Evolutionary conservation across 2,888 invertebrate genomes (phyloP).

Genomic region (Drosophila dives): DNA sequence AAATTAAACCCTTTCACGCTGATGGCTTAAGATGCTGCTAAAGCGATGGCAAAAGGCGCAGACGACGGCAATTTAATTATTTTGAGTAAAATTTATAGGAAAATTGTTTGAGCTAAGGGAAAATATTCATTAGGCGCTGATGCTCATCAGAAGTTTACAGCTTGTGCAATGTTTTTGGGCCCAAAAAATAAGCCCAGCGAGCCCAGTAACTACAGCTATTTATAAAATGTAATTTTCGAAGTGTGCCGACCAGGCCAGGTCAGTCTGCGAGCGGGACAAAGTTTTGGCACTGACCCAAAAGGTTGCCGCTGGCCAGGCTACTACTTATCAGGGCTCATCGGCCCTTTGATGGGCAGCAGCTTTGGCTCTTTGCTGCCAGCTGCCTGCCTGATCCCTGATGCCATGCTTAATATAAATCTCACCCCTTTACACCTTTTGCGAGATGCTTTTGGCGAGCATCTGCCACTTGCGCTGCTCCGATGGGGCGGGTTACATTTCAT

Average conservation of each 20-base stretch:
- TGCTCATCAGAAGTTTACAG: constrained; percentile 76
- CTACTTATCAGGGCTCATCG: constrained; percentile 57
- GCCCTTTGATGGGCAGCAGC: constrained; percentile 52
- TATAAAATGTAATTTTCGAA: constrained; percentile 58
- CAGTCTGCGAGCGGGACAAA: constrained; percentile 40
- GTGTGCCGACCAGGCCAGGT: constrained; percentile 14
- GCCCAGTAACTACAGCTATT: constrained; percentile 42
- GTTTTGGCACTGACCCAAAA: constrained; percentile 71
- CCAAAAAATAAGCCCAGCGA: constrained; percentile 45
- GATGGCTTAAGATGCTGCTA: constrained; percentile 8
- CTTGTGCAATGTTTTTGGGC: constrained; percentile 34
- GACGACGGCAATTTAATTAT: constrained; percentile 55
- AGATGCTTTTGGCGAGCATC: constrained; percentile 1
- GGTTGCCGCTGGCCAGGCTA: constrained; percentile 40
- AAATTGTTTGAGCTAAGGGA: constrained; percentile 48
- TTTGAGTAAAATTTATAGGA: constrained; percentile 60
- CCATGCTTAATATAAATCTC: constrained; percentile 61
- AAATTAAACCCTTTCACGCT: not conserved
- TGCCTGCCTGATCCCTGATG: constrained; percentile 17
- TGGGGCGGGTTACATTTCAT: constrained; percentile 67
- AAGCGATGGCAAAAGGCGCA: not conserved
- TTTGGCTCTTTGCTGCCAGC: constrained; percentile 17
- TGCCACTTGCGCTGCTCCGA: constrained; percentile 3
- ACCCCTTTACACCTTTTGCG: constrained; percentile 38
- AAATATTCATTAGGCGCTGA: constrained; percentile 63